phyloP scores from a whole-genome alignment of 2,113 vertebrate species.

The Festucalex cinctus region DNA sequence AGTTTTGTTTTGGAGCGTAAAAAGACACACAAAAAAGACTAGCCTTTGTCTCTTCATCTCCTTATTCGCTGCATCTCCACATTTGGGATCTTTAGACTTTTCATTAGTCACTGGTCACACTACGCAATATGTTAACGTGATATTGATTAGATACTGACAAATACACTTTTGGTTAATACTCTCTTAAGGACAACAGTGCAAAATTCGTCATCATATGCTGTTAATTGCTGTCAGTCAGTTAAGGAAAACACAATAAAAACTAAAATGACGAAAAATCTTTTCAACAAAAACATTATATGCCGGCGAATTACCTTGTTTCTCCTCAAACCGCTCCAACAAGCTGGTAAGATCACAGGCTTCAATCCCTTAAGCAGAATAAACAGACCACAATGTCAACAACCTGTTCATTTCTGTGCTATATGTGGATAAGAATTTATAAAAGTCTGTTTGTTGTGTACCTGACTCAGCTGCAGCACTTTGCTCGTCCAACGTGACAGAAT shows the following conservation, averaged over 20 bases:
- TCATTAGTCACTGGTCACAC: too few species aligned
- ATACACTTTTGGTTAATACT: not conserved
- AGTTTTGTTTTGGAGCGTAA: too few species aligned
- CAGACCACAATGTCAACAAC: not conserved
- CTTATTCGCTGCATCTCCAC: too few species aligned
- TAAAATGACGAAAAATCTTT: not conserved
- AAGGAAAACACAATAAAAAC: not conserved
- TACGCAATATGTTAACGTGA: too few species aligned
- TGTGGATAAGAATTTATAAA: not conserved
- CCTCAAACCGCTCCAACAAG: slow-evolving; percentile 93
- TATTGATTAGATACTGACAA: too few species aligned
- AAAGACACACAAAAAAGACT: too few species aligned
- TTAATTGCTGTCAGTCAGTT: not conserved
- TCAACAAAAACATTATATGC: not conserved
- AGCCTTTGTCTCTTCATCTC: too few species aligned
- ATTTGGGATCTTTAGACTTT: too few species aligned
- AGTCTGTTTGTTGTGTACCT: slow-evolving; percentile 38
- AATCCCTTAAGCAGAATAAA: slow-evolving; percentile 76
- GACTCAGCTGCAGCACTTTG: slow-evolving; percentile 17
- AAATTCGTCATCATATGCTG: not conserved
- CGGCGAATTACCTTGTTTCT: slow-evolving; percentile 81
- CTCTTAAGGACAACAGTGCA: not conserved
- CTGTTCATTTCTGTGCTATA: not conserved
- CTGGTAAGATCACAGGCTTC: slow-evolving; percentile 90
- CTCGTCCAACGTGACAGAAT: not conserved